Percentiles rank a stretch among this genome's conserved stretches.
These are phyloP conservation scores for Arizona elegans DNA, from an alignment of 2,113 vertebrate genomes.

Conservation along the genomic window DNA sequence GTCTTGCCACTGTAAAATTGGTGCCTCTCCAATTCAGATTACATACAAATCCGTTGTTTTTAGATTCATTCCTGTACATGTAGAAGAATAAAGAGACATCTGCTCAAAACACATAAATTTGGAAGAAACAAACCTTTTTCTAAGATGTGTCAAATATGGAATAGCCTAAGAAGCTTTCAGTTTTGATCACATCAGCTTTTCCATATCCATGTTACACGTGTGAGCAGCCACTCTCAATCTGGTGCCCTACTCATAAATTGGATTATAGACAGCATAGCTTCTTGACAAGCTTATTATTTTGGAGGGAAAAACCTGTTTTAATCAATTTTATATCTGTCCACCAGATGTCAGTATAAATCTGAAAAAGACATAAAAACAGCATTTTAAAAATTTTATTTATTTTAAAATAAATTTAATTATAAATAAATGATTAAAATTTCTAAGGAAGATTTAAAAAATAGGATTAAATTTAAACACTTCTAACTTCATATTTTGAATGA, in stretches of 20 bases:
- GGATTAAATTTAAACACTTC: neutral
- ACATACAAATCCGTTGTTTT: neutral
- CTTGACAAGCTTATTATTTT: neutral
- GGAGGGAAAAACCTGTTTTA: neutral
- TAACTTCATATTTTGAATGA: neutral
- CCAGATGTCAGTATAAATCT: slow-evolving; percentile 61
- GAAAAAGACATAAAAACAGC: neutral
- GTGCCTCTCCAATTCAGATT: neutral
- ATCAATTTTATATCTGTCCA: slow-evolving; percentile 35
- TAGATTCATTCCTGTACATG: neutral
- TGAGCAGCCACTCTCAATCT: neutral
- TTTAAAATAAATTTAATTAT: neutral
- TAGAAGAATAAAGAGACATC: neutral
- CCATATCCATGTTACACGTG: neutral
- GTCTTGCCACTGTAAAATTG: neutral
- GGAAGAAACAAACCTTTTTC: neutral
- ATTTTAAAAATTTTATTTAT: neutral
- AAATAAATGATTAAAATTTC: neutral
- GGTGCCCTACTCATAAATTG: neutral
- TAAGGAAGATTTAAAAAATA: neutral
- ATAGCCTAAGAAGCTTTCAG: neutral
- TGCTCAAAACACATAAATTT: neutral
- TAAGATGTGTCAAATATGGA: neutral
- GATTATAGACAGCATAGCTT: neutral
- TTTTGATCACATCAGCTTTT: neutral